Base-by-base conservation (phyloP, 1,140 invertebrate species). In the Drosophila repleta region DNA sequence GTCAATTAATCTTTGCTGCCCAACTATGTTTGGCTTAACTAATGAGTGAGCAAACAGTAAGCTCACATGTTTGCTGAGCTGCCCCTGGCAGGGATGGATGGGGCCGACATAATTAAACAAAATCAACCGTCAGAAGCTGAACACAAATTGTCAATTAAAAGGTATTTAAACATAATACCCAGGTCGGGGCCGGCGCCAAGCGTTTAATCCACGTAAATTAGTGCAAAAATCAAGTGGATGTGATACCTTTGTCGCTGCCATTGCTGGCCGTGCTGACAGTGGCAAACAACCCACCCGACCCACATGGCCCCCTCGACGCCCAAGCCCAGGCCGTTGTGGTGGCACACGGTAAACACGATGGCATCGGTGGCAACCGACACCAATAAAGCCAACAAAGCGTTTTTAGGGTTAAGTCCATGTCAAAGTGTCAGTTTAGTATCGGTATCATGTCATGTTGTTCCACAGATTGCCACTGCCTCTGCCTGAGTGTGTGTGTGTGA, bases 381-480 rank as follows among this genome's bases (percentile, higher is more conserved):
- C 82, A 85, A 88, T 88, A 88, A 88, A 89, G 84, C 84, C 80
- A 84, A 90, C 84, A 88, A 88, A 88, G 83, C 84, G 80, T 89
- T 88, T 85, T 89, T 90, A 89, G 84, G 85, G 85, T 91, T 91
- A 91, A 91, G 82, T 90, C 90, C 85, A 88, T 91, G 90, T 91
- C 90, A 91, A 91, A 91, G 90, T 91, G 90, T 91, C 90, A 91
- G 90, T 90, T 91, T 90, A 91, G 90, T 91, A 91, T 91, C 90
- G 90, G 90, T 91, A 89, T 90, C 90, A 91, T 90, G 90, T 90
- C 89, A 90, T 90, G 90, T 87, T 72, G 87, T 80, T 79, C 60
- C 78, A 66, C 69, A 72, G 69, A 72, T 67, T 72, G 68, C 56
- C 21, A 55, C 37, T 21, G 32, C 18, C 17, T 52, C 26, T 46